A percentile compares a stretch with the other conserved stretches of the same genome.
These are phyloP conservation scores for Cephus sareptanus DNA, from an alignment of 2,888 invertebrate genomes.

Conservation along the genomic window DNA sequence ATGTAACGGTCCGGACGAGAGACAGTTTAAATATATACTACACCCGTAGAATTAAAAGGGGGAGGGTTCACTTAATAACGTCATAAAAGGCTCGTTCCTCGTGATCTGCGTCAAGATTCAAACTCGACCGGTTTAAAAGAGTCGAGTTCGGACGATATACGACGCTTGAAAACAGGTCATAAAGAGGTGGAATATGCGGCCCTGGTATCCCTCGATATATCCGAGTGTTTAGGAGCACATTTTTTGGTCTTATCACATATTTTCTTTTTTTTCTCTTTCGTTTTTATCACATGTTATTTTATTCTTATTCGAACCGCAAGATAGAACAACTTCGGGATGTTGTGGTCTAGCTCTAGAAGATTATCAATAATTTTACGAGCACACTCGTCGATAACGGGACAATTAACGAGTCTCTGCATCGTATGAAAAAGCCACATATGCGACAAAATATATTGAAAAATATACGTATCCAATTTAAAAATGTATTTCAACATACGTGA, in stretches of 20 bases:
- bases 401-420: neutral
- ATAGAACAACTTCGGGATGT: neutral
- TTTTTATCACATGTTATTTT: neutral
- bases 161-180: neutral
- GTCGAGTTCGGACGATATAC: neutral
- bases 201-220: neutral
- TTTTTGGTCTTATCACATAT: neutral
- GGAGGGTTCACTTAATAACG: no score
- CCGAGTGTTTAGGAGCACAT: neutral
- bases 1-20: neutral
- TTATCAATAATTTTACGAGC: neutral
- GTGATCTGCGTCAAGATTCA: neutral
- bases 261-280: neutral
- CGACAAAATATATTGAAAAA: no score
- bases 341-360: neutral
- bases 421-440: no score
- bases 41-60: no score
- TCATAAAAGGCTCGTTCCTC: neutral
- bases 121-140: neutral
- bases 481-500: no score
- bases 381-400: neutral
- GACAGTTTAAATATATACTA: neutral
- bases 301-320: neutral
- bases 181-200: neutral
- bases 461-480: no score